Percentiles rank a stretch among this genome's conserved stretches.
phyloP scores from a whole-genome alignment of 2,888 invertebrate species.

The Epinotia brunnichana region DNA sequence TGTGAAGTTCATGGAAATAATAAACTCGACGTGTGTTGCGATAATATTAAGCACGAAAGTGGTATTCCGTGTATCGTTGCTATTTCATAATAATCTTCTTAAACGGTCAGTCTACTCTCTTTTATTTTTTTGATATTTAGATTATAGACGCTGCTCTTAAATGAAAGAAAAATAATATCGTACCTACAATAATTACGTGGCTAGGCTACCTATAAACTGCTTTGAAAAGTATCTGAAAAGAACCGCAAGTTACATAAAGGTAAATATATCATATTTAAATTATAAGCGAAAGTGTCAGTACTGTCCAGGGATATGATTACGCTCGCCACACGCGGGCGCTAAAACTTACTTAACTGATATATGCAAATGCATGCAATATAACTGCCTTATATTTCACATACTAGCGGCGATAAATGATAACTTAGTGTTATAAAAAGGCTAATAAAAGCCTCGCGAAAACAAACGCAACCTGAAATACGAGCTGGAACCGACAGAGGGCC shows the following conservation, averaged over 20 bases:
- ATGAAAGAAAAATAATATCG: neutral
- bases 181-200: neutral
- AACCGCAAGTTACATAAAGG: no score
- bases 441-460: conserved; percentile 31
- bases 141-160: neutral
- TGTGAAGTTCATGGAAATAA: neutral
- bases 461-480: conserved; percentile 33
- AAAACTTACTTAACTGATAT: conserved; percentile 7
- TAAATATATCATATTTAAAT: neutral
- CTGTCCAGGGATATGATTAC: neutral
- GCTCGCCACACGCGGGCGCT: neutral
- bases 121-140: neutral
- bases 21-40: neutral
- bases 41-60: neutral
- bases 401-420: conserved; percentile 22
- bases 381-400: conserved; percentile 19
- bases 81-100: neutral
- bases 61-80: neutral
- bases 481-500: conserved; percentile 32
- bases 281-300: neutral
- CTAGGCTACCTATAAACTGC: neutral
- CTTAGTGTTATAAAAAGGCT: conserved; percentile 24
- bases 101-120: neutral
- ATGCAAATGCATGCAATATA: conserved; percentile 24
- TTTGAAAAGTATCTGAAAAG: neutral